Conservation (phyloP, 2,797 vertebrate species). For the Trachops cirrhosus region DNA sequence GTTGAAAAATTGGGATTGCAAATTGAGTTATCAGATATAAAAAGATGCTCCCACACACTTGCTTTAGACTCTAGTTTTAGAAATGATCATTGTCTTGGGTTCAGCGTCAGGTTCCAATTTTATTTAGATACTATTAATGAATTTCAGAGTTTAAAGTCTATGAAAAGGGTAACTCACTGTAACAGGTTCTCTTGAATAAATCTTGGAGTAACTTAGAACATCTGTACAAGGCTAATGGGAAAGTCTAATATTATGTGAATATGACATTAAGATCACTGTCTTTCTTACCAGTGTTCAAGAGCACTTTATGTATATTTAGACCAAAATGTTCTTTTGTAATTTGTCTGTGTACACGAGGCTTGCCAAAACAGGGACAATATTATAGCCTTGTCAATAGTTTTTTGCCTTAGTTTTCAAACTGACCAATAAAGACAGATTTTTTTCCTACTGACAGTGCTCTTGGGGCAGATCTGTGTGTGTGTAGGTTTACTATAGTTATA, state of each 20-base stretch:
- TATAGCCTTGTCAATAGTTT: neutral
- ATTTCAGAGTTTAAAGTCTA: neutral
- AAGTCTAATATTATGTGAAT: neutral
- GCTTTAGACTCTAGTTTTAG: neutral
- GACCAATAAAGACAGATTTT: neutral
- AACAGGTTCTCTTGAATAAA: neutral
- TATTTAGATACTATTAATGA: neutral
- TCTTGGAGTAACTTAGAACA: neutral
- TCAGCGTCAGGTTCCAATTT: neutral
- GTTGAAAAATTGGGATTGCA: neutral
- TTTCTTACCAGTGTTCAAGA: neutral
- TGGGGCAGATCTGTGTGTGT: neutral
- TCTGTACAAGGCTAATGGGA: neutral
- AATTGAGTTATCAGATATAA: neutral
- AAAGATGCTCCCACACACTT: neutral
- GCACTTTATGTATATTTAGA: neutral
- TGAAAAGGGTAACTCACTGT: neutral
- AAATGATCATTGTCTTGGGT: neutral
- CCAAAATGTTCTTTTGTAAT: neutral
- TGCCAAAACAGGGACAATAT: neutral
- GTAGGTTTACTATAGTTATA: neutral
- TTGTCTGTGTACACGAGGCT: neutral
- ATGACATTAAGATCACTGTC: neutral
- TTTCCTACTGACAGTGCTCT: neutral
- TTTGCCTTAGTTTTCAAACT: neutral